Evolutionary conservation across 2,888 invertebrate species (phyloP), one percentile per base, ranked within the genome.

Genomic region (Mythimna ferrago): DNA sequence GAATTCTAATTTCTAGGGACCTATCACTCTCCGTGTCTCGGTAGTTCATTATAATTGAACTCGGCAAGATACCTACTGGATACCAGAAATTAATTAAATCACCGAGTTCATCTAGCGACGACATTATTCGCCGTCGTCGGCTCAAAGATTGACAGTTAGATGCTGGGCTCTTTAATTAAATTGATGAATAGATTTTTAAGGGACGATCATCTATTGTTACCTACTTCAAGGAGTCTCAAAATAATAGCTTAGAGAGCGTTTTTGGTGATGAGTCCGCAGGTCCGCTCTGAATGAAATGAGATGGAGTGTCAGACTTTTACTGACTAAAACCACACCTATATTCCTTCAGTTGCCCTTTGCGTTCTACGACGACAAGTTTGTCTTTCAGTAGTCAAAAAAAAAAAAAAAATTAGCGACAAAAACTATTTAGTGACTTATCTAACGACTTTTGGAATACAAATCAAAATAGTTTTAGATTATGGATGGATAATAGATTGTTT

Each of bases 21-120:
- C 62, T 72, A 60, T 71, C 66, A 70, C 32, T 73, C 75, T 73
- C 63, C 41, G 19, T 54, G 72, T 61, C n/a, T 32, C 44, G 56
- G 71, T 72, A 73, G 75, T 84, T 78, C 73, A 81, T 86, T 70
- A 85, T 85, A 86, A 89, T 89, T 86, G 78, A 85, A 76, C 71
- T 60, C 76, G 80, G 67, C 76, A 61, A 81, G 78, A 73, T 83
- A 81, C 82, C 74, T 78, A 80, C 82, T 82, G 79, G 89, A 88
- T 89, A 89, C 84, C 83, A 85, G 88, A 89, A 90, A 93, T 93
- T 94, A 93, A 94, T 94, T 92, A 92, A 92, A 91, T 89, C 85
- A 84, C 71, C 73, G 85, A 91, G 89, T 89, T 90, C 51, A 91
- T 92, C 88, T 92, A 89, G 89, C 85, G 88, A 87, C 86, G 90